Conservation (phyloP, 2,113 vertebrate genomes). For the Spheniscus mendiculus region DNA sequence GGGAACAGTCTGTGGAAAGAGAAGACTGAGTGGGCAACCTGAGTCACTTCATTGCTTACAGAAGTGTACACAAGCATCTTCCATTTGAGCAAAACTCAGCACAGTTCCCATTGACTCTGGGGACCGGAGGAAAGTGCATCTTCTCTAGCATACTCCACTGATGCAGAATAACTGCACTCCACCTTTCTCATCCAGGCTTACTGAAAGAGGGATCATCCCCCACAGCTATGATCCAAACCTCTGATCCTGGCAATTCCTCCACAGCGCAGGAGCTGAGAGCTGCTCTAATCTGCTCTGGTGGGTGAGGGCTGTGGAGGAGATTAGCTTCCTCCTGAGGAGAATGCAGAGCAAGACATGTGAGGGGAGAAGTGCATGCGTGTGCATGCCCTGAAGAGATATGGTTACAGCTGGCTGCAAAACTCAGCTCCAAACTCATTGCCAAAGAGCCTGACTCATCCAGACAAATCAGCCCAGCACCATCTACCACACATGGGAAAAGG, state of each 20-base stretch:
- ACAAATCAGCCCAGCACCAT: background rate
- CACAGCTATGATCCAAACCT: background rate
- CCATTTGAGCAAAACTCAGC: conserved; percentile 25
- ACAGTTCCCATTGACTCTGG: background rate
- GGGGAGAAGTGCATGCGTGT: background rate
- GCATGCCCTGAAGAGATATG: background rate
- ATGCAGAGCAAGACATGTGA: background rate
- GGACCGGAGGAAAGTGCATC: conserved; percentile 5
- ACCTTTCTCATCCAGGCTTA: background rate
- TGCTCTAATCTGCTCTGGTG: background rate
- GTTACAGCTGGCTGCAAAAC: conserved; percentile 12
- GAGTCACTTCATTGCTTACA: conserved; percentile 61
- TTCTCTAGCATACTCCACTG: background rate
- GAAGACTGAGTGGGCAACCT: conserved; percentile 59
- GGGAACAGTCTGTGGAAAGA: conserved; percentile 43
- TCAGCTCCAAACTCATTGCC: background rate
- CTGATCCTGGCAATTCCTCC: conserved; percentile 1
- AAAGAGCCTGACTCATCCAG: background rate
- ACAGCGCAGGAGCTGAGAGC: background rate
- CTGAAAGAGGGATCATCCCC: background rate
- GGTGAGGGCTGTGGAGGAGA: background rate
- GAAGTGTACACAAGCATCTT: conserved; percentile 33
- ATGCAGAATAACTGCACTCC: background rate
- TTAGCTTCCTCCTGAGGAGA: background rate
- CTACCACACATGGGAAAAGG: background rate